Evolutionary conservation across 2,113 vertebrate species (phyloP).

Genomic region (Micronisus gabar): DNA sequence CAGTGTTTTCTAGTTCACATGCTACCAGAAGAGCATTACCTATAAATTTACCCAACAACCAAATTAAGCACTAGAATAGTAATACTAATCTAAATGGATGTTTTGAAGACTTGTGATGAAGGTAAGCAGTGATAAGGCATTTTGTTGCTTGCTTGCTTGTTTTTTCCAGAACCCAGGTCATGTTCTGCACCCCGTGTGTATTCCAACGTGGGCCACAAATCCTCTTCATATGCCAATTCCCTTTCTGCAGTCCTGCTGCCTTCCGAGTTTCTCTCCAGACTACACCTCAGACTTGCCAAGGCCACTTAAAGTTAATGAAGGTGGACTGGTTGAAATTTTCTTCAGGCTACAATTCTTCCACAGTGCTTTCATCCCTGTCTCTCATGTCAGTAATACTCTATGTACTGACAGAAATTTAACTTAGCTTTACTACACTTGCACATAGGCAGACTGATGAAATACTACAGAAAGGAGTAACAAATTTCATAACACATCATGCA

Average conservation of each 20-base stretch:
- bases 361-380: background rate
- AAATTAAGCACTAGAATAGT: background rate
- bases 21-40: background rate
- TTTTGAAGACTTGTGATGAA: background rate
- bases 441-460: background rate
- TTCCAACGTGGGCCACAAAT: rapidly evolving
- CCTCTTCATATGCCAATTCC: background rate
- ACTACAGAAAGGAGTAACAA: background rate
- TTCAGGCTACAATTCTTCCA: conserved; percentile 40
- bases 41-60: background rate
- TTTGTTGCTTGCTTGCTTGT: background rate
- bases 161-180: background rate
- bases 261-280: background rate
- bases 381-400: background rate
- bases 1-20: background rate
- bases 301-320: conserved; percentile 32
- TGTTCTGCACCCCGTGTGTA: background rate
- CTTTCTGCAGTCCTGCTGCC: background rate
- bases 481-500: background rate
- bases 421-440: background rate
- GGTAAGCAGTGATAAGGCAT: background rate
- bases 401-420: background rate
- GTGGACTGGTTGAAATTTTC: conserved; percentile 38
- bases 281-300: conserved; percentile 14
- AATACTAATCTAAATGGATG: background rate